phyloP scores from a whole-genome alignment of 2,797 vertebrate genomes.

The Melanotaenia nigrans region DNA sequence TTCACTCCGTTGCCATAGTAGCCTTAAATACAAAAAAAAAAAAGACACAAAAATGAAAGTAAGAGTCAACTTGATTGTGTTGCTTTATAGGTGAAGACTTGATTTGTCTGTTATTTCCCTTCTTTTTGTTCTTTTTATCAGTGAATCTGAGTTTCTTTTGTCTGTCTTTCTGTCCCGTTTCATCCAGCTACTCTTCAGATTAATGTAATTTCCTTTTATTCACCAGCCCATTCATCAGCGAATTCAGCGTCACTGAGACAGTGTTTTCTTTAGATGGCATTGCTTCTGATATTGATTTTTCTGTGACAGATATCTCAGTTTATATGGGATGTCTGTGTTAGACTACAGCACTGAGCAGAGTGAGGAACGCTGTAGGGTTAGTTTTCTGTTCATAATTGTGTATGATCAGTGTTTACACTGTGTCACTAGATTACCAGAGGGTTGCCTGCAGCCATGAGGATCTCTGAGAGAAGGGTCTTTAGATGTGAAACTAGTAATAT shows the following conservation, averaged over 20 bases:
- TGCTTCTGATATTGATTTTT: conserved; percentile 48
- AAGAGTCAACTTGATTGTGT: conserved; percentile 29
- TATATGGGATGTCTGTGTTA: conserved; percentile 34
- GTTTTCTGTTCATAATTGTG: neutral
- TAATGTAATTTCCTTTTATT: conserved; percentile 59
- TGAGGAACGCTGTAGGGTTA: neutral
- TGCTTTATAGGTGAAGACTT: conserved; percentile 26
- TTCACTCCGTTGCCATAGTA: conserved; percentile 95
- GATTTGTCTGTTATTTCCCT: conserved; percentile 41
- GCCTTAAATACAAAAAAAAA: conserved; percentile 76
- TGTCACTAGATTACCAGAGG: neutral
- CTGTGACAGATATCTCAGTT: conserved; percentile 49
- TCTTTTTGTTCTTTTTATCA: conserved; percentile 42
- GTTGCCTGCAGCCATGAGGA: neutral
- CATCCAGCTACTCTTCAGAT: conserved; percentile 49
- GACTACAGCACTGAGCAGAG: conserved; percentile 18
- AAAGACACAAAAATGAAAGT: conserved; percentile 37
- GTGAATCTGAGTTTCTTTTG: conserved; percentile 43
- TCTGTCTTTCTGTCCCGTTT: conserved; percentile 42
- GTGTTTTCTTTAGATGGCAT: conserved; percentile 56
- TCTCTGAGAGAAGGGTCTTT: too few species aligned
- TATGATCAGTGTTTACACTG: neutral
- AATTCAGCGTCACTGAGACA: conserved; percentile 60
- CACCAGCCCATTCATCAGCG: conserved; percentile 49
- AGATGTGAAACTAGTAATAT: neutral